A percentile compares a stretch with the other conserved stretches of the same genome.
Conservation (phyloP, 2,797 vertebrate genomes). For the Gymnodraco acuticeps region DNA sequence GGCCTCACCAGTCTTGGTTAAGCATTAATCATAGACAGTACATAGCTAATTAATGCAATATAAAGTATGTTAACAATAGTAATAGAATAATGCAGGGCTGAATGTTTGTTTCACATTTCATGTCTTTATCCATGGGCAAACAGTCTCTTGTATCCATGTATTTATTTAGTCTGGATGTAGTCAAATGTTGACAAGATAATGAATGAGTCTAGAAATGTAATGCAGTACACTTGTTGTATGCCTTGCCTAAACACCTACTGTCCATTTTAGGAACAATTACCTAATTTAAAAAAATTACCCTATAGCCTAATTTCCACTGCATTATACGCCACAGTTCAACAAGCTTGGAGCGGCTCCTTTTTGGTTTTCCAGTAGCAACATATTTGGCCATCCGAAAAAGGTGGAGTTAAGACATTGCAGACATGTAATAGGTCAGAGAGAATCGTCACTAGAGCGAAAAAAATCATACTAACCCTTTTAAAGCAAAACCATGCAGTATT, state of each 20-base stretch:
- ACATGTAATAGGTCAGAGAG: too few species aligned
- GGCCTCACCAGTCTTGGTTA: not conserved
- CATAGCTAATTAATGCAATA: conserved; percentile 1
- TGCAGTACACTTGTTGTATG: too few species aligned
- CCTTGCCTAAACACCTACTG: not conserved
- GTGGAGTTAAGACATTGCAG: too few species aligned
- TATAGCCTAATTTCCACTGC: not conserved
- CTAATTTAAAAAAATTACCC: not conserved
- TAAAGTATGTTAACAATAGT: not conserved
- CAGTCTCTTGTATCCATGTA: not conserved
- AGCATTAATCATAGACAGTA: not conserved
- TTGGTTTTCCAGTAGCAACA: too few species aligned
- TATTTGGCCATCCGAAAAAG: too few species aligned
- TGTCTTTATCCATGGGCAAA: not conserved
- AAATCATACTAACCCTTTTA: too few species aligned
- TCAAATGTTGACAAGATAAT: not conserved
- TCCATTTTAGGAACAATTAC: not conserved
- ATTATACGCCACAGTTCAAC: too few species aligned
- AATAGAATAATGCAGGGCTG: not conserved
- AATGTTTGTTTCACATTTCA: too few species aligned
- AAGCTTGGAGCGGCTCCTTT: too few species aligned
- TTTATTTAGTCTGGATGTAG: not conserved
- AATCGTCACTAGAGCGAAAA: too few species aligned
- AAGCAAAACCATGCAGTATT: too few species aligned
- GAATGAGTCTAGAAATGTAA: not conserved